Evolutionary conservation across 2,797 vertebrate species (phyloP).

Genomic region (Microchirus variegatus): DNA sequence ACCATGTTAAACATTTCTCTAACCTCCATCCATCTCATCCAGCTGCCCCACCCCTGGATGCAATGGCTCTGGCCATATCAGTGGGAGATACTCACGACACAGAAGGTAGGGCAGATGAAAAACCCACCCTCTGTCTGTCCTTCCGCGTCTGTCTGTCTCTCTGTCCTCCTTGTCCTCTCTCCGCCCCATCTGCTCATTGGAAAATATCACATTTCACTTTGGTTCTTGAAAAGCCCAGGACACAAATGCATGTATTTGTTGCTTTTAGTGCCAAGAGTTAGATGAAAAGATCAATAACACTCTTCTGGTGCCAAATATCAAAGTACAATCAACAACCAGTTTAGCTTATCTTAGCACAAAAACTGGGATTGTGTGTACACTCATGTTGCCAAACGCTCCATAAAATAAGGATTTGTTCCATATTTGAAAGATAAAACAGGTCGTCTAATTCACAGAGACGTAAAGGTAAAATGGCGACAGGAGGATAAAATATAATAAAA

Average conservation of each 20-base stretch:
- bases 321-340: not conserved
- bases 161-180: constrained; percentile 26
- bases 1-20: constrained; percentile 66
- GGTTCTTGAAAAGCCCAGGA: not conserved
- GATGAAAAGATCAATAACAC: not conserved
- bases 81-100: constrained; percentile 96
- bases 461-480: too few species aligned
- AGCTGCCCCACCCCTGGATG: constrained; percentile 98
- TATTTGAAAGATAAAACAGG: too few species aligned
- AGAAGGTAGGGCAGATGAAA: constrained; percentile 89
- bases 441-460: too few species aligned
- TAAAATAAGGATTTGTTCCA: too few species aligned
- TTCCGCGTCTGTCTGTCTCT: constrained; percentile 51
- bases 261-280: not conserved
- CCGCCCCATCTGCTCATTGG: constrained; percentile 10
- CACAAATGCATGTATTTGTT: not conserved
- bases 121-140: constrained; percentile 62
- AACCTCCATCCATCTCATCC: constrained; percentile 79
- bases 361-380: too few species aligned
- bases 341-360: too few species aligned
- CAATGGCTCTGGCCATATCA: constrained; percentile 93
- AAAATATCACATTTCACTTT: constrained; percentile 1
- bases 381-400: too few species aligned
- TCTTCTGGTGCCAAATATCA: too few species aligned
- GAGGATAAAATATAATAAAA: too few species aligned